phyloP scores from a whole-genome alignment of 2,113 vertebrate species.

The Todiramphus chloris region DNA sequence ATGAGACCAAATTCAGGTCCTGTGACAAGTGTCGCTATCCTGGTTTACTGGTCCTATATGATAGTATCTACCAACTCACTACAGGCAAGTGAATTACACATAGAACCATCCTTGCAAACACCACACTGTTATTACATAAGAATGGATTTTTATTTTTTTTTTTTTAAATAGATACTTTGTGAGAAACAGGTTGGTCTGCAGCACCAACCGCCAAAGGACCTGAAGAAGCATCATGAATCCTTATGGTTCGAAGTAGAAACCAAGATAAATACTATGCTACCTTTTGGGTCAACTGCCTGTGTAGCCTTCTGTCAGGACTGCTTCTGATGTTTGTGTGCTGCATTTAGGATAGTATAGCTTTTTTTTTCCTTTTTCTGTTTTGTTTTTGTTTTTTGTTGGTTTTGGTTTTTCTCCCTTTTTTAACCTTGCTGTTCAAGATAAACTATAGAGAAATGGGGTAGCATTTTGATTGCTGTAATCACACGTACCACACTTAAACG shows the following conservation, averaged over 20 bases:
- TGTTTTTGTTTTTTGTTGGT: too few relatives aligned
- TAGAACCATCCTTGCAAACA: not conserved
- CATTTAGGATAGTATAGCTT: not conserved
- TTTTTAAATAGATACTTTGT: not conserved
- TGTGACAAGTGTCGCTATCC: rapidly evolving
- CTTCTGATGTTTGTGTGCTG: not conserved
- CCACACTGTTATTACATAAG: not conserved
- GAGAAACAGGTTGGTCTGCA: not conserved
- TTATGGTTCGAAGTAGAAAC: not conserved
- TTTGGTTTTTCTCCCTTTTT: not conserved
- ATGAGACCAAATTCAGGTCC: too few relatives aligned
- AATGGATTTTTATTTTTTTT: not conserved
- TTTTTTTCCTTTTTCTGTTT: too few relatives aligned
- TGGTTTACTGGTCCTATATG: not conserved
- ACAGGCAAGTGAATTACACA: not conserved
- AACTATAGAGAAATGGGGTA: not conserved
- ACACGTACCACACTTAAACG: not conserved
- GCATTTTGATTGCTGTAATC: conserved; percentile 53
- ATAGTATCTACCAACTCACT: too few relatives aligned
- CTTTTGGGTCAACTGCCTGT: not conserved
- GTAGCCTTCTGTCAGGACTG: not conserved
- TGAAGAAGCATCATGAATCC: not conserved
- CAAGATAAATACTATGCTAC: not conserved
- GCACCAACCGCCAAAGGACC: rapidly evolving
- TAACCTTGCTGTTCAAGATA: not conserved